Evolutionary conservation across 2,113 vertebrate genomes (phyloP).

Genomic region (Clinocottus analis): DNA sequence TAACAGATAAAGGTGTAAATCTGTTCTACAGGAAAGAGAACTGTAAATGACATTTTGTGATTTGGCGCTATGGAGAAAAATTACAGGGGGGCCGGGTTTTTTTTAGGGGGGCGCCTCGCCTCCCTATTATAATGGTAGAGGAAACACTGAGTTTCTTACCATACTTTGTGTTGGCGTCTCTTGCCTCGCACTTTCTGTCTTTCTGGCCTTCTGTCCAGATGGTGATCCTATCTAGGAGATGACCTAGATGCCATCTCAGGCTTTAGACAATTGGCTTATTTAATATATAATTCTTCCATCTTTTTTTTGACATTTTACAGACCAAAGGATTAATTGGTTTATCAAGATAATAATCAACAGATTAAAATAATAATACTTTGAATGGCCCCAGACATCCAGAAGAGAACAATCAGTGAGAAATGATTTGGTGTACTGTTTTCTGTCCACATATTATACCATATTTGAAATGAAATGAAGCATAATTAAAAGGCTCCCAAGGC

Average conservation of each 20-base stretch:
- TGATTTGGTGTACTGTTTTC: slow-evolving; percentile 41
- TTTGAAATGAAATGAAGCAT: slow-evolving; percentile 63
- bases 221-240: not conserved
- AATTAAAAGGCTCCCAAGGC: slow-evolving; percentile 61
- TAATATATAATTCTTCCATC: too few relatives aligned
- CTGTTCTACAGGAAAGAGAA: too few relatives aligned
- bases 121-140: too few relatives aligned
- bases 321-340: not conserved
- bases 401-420: not conserved
- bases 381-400: slow-evolving; percentile 14
- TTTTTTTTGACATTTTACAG: not conserved
- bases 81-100: too few relatives aligned
- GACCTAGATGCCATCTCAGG: not conserved
- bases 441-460: slow-evolving; percentile 43
- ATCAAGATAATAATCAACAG: not conserved
- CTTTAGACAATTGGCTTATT: too few relatives aligned
- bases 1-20: too few relatives aligned
- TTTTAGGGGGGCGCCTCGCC: too few relatives aligned
- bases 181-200: not conserved
- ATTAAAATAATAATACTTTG: not conserved
- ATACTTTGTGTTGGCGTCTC: not conserved
- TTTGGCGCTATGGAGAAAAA: too few relatives aligned
- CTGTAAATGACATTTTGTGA: too few relatives aligned
- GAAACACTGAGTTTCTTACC: too few relatives aligned
- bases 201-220: not conserved